phyloP scores from a whole-genome alignment of 2,797 vertebrate species.

The Microcaecilia unicolor region DNA sequence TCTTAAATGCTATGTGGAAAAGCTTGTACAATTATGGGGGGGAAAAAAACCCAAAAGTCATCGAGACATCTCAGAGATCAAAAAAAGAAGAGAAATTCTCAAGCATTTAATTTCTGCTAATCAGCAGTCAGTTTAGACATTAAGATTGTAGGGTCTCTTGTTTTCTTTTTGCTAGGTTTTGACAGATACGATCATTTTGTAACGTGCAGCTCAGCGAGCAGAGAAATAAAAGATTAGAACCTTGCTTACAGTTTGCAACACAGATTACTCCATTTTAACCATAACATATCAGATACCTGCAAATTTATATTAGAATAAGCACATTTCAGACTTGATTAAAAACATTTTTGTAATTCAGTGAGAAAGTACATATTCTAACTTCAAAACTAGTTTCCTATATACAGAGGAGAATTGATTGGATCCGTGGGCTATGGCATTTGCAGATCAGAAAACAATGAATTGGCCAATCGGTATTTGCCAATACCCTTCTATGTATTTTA shows the following conservation, averaged over 20 bases:
- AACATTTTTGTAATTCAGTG: no score
- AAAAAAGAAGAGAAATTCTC: conserved; percentile 71
- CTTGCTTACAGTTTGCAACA: conserved; percentile 45
- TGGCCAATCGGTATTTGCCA: no score
- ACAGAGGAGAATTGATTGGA: neutral
- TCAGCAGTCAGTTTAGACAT: conserved; percentile 66
- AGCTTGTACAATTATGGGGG: conserved; percentile 70
- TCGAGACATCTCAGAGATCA: conserved; percentile 62
- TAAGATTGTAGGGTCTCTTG: conserved; percentile 69
- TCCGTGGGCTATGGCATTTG: no score
- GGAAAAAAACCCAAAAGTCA: conserved; percentile 79
- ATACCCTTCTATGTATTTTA: no score
- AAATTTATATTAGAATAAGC: conserved; percentile 35
- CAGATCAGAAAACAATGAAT: no score
- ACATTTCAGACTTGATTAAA: no score
- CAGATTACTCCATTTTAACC: conserved; percentile 42
- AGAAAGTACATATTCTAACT: no score
- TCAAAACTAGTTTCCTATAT: no score
- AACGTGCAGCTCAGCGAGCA: conserved; percentile 64
- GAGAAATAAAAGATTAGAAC: conserved; percentile 67
- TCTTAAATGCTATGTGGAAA: conserved; percentile 75
- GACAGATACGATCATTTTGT: conserved; percentile 72
- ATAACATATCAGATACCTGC: conserved; percentile 53
- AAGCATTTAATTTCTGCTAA: conserved; percentile 68
- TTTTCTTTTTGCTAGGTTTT: conserved; percentile 64